A percentile compares a stretch with the other conserved stretches of the same genome.
Conservation (phyloP, 2,113 vertebrate species). For the Dendropsophus ebraccatus region DNA sequence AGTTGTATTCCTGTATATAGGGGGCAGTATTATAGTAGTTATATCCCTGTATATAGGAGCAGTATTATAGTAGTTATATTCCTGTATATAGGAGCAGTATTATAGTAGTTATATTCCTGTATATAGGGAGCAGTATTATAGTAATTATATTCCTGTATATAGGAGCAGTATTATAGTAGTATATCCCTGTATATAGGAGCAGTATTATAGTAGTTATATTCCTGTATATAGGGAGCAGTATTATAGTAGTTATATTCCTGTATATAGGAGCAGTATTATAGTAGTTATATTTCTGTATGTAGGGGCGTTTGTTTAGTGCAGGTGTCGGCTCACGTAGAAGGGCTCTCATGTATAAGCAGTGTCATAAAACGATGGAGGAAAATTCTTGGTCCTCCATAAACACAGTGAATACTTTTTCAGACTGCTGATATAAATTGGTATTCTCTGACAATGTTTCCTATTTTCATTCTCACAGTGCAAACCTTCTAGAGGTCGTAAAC, state of each 20-base stretch:
- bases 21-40: too few relatives aligned
- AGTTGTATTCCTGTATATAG: too few relatives aligned
- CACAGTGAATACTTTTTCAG: not conserved
- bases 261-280: not conserved
- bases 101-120: too few relatives aligned
- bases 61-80: too few relatives aligned
- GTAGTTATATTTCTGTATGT: not conserved
- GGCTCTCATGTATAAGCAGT: not conserved
- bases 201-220: constrained; percentile 10
- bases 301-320: not conserved
- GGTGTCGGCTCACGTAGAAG: too few relatives aligned
- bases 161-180: not conserved
- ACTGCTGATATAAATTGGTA: too few relatives aligned
- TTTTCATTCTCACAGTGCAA: constrained; percentile 82
- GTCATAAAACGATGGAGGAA: not conserved
- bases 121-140: too few relatives aligned
- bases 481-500: constrained; percentile 94
- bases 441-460: not conserved
- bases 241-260: constrained; percentile 5
- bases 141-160: not conserved
- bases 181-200: not conserved
- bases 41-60: too few relatives aligned
- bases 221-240: not conserved
- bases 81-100: too few relatives aligned
- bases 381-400: too few relatives aligned